Base-by-base conservation (phyloP, 2,797 vertebrate genomes). In the Xiphophorus birchmanni region DNA sequence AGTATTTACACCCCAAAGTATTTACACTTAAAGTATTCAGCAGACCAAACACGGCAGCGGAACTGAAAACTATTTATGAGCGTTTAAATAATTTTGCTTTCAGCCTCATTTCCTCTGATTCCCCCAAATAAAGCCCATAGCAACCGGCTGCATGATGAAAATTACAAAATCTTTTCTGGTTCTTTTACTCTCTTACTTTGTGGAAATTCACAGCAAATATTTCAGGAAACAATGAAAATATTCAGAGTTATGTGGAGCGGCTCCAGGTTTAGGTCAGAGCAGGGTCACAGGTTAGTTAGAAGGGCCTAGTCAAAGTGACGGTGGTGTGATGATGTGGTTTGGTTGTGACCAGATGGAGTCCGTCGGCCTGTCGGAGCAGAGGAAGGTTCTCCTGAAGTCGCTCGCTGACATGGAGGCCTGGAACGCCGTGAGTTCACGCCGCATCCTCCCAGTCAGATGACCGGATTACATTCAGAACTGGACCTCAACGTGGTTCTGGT, bases 401-500 rank as follows among this genome's bases (percentile, higher is more conserved):
- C 94, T 99, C 81, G 84, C 95, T 0, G 96, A 97, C 48, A 94
- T 94, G 0, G 97, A 98, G 91, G 90, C 96, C 42, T 96, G 98
- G 81, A 98, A 96, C 84, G 92, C 95, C 82, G 98, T 99, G 77
- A 91, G 93, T 90, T 42, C 0, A 12, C 23, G 45, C 72, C 4
- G 7, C 26, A 56, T n/a, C 52, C 10, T 32, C 4, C 56, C 56
- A 29, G n/a, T n/a, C 12, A 1, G 29, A 63, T 17, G 15, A 17
- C 8, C 2, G 9, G n/a, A 58, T 29, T 29, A 15, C n/a, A 58
- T 13, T 13, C n/a, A 60, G 13, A 12, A 1, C n/a, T 15, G n/a
- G 9, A 58, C 56, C 56, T 58, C 11, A n/a, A n/a, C n/a, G 5
- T 11, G n/a, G 52, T 26, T 54, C 52, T 10, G 23, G 8, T 10